Evolutionary conservation across 2,888 invertebrate genomes (phyloP).

Genomic region (Idaea biselata): DNA sequence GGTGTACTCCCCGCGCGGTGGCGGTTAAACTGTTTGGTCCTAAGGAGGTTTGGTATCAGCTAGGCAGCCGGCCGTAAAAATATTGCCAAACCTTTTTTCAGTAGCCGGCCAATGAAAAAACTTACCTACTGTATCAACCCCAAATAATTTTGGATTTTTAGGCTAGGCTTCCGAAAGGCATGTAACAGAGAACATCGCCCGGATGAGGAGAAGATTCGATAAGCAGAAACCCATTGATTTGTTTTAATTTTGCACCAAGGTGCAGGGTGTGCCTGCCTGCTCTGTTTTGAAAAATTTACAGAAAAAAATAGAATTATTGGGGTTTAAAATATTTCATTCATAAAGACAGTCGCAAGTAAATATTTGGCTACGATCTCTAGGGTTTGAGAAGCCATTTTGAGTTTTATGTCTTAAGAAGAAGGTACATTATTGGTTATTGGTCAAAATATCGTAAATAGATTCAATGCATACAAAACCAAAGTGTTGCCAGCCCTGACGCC

Average conservation of each 20-base stretch:
- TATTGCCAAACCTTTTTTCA: too few relatives aligned
- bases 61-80: too few relatives aligned
- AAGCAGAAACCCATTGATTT: neutral
- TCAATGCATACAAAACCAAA: conserved; percentile 57
- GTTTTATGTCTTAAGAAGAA: conserved; percentile 9
- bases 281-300: conserved; percentile 27
- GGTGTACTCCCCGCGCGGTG: too few relatives aligned
- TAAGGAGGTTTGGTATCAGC: too few relatives aligned
- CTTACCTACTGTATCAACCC: too few relatives aligned
- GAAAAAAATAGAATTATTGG: conserved; percentile 31
- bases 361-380: conserved; percentile 59
- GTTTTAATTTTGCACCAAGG: conserved; percentile 24
- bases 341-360: conserved; percentile 67
- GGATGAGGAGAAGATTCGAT: neutral
- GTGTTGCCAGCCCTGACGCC: conserved; percentile 70
- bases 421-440: conserved; percentile 15
- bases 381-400: conserved; percentile 25
- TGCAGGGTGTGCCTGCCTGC: neutral
- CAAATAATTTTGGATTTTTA: too few relatives aligned
- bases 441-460: conserved; percentile 39
- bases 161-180: too few relatives aligned
- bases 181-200: too few relatives aligned
- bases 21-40: too few relatives aligned
- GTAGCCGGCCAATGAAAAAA: too few relatives aligned
- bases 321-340: conserved; percentile 73